Conservation (phyloP, 2,113 vertebrate genomes). For the Antidorcas marsupialis region DNA sequence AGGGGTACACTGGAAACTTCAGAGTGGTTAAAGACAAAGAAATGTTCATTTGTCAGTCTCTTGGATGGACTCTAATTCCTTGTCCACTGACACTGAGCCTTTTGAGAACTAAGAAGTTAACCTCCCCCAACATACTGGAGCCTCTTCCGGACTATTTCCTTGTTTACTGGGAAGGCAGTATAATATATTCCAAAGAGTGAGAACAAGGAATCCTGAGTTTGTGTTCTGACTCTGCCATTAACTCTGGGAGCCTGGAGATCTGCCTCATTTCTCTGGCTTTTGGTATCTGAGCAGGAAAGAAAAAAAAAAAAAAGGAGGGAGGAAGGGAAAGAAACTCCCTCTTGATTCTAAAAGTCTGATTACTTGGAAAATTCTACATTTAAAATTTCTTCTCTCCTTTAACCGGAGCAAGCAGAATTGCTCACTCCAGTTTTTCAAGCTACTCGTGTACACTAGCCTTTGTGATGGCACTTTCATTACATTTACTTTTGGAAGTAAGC, state of each 20-base stretch:
- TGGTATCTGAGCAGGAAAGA: neutral
- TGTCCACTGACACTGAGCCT: neutral
- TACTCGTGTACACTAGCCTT: neutral
- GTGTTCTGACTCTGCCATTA: neutral
- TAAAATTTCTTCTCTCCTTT: slow-evolving; percentile 25
- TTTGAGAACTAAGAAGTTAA: neutral
- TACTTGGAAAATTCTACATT: neutral
- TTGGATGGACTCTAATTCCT: neutral
- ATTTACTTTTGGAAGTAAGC: slow-evolving; percentile 3
- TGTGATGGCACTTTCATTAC: slow-evolving; percentile 25
- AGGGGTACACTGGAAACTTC: neutral
- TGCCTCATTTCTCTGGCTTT: neutral
- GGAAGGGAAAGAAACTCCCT: neutral
- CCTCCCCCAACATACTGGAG: neutral
- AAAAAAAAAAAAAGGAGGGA: neutral
- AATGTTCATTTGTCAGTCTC: neutral
- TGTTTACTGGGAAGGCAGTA: neutral
- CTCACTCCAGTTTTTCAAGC: slow-evolving; percentile 7
- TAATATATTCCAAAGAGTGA: neutral
- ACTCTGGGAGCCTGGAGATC: neutral
- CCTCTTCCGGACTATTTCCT: neutral
- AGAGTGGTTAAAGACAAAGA: neutral
- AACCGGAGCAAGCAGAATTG: neutral
- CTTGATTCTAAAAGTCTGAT: neutral
- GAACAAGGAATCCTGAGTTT: neutral